Base-by-base conservation (phyloP, 2,888 invertebrate species). In the Leptarthrus brevirostris region DNA sequence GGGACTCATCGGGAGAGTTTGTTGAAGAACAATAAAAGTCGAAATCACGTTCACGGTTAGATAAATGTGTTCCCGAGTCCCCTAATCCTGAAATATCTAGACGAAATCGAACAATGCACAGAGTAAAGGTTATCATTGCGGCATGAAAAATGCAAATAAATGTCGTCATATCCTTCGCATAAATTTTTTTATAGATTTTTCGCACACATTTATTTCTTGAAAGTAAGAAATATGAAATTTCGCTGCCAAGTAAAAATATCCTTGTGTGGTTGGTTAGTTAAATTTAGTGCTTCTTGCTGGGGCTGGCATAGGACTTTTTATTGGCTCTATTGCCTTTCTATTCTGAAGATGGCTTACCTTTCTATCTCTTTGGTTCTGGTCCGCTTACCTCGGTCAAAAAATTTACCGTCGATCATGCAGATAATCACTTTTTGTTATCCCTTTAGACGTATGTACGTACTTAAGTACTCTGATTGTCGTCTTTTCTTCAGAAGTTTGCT, bases 131-230 rank as follows among this genome's bases (percentile, higher is more conserved):
- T 72, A 36, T 66, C 66, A 74, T 74, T 64, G 54, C 61, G 72
- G 56, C 58, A 52, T 54, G 72, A 40, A 72, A 74, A 74, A 74
- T 74, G 74, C 74, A 74, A 72, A 74, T 74, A 74, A 74, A 74
- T 72, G 74, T 74, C 74, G 64, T 72, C 74, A 74, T 74, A 72
- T 64, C 66, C 71, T 54, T 72, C 72, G 54, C 44, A 74, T 74
- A 66, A 74, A 74, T 54, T 72, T 40, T 72, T 74, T 74, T 74
- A 74, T 74, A 64, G 74, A 74, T 74, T 74, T 74, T 64, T 44
- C 16, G 34, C 72, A 58, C 58, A 47, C 26, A 72, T 30, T 14
- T 26, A 56, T 10, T 40, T 24, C 54, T 34, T 58, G 47, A 40
- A n/a, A 22, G 16, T 10, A 64, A 56, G 49, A 69, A 26, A 30